phyloP scores from a whole-genome alignment of 1,140 invertebrate species.

The Drosophila yakuba region DNA sequence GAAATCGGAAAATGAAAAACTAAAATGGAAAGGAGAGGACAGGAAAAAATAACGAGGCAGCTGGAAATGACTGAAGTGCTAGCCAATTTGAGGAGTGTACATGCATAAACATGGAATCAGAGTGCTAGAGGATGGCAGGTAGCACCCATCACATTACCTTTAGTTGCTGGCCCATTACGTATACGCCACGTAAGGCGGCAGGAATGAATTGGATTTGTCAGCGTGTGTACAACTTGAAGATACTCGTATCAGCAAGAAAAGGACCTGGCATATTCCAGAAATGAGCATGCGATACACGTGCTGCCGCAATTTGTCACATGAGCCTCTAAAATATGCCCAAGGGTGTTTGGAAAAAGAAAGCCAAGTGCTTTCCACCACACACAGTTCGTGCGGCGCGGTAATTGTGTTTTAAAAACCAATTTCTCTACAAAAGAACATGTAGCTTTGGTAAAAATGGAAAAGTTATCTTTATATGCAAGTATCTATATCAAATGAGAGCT shows the following conservation, averaged over 20 bases:
- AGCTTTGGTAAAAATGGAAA: not conserved
- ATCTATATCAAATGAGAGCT: not conserved
- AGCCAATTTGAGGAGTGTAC: constrained; percentile 50
- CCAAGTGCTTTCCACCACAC: constrained; percentile 34
- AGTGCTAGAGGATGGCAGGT: constrained; percentile 29
- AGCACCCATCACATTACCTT: constrained; percentile 63
- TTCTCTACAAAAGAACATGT: not conserved
- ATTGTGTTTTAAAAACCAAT: constrained; percentile 36
- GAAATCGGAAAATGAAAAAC: constrained; percentile 16
- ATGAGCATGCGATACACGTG: constrained; percentile 83
- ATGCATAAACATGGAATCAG: constrained; percentile 56
- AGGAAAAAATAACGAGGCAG: constrained; percentile 5
- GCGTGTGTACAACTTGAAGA: constrained; percentile 49
- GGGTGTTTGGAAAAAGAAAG: constrained; percentile 62
- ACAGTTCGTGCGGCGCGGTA: constrained; percentile 10
- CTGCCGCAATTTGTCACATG: constrained; percentile 83
- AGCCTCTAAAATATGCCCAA: constrained; percentile 84
- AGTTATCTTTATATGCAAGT: not conserved
- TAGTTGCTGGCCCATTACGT: constrained; percentile 74
- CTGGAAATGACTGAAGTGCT: constrained; percentile 63
- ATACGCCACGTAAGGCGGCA: constrained; percentile 65
- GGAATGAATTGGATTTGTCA: constrained; percentile 82
- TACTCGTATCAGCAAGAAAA: constrained; percentile 25
- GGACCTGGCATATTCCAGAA: constrained; percentile 35
- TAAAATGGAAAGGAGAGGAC: not conserved